Conservation (phyloP, 2,797 vertebrate species). For the Lophura swinhoii region DNA sequence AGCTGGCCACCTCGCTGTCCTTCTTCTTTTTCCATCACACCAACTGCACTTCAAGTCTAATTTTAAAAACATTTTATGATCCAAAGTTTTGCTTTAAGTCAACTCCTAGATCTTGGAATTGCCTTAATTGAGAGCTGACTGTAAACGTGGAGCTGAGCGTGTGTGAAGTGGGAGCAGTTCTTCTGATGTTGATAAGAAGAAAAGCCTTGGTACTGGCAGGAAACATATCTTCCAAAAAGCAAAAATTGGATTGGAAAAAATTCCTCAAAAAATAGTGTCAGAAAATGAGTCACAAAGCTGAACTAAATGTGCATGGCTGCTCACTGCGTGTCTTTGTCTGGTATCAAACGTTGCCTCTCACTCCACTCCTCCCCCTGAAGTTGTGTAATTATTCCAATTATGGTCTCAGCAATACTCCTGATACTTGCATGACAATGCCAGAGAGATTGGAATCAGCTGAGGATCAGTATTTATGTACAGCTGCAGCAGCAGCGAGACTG, state of each 20-base stretch:
- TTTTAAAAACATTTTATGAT: neutral
- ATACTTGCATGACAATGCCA: neutral
- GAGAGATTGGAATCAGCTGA: conserved; percentile 18
- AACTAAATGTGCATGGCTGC: neutral
- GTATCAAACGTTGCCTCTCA: neutral
- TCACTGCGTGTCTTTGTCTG: conserved; percentile 12
- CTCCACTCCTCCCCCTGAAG: neutral
- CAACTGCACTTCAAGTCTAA: neutral
- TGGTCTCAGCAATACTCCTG: conserved; percentile 9
- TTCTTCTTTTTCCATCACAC: neutral
- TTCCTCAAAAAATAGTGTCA: neutral
- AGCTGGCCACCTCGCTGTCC: neutral
- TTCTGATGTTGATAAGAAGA: neutral
- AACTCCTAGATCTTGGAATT: neutral
- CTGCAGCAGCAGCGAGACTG: neutral
- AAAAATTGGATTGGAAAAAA: conserved; percentile 24
- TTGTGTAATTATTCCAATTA: conserved; percentile 30
- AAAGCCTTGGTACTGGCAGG: neutral
- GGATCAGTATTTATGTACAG: neutral
- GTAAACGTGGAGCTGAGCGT: neutral
- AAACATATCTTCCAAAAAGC: neutral
- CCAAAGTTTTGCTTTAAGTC: neutral
- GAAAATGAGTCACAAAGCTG: conserved; percentile 13
- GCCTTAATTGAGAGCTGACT: neutral
- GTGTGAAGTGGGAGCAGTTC: neutral